Percentiles rank a stretch among this genome's conserved stretches.
Evolutionary conservation across 2,888 invertebrate species (phyloP).

Genomic region (Dysmachus trigonus): DNA sequence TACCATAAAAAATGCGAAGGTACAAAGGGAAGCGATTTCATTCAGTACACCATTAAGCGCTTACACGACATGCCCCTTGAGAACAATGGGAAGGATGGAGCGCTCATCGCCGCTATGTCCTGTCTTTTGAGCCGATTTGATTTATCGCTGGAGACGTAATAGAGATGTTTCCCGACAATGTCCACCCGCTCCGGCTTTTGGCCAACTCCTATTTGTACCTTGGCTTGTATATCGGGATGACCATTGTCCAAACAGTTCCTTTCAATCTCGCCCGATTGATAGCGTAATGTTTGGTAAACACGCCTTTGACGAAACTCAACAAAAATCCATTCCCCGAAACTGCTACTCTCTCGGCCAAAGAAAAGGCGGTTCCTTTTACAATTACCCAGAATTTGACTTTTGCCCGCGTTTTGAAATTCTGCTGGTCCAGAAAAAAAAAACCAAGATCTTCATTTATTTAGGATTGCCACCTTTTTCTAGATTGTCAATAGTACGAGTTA

Average conservation of each 20-base stretch:
- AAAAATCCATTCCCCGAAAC: neutral
- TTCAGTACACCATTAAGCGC: conserved; percentile 42
- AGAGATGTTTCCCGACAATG: conserved; percentile 43
- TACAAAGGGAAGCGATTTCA: conserved; percentile 39
- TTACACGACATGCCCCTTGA: conserved; percentile 46
- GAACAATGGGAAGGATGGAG: conserved; percentile 15
- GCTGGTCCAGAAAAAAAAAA: neutral
- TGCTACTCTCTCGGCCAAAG: neutral
- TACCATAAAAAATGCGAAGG: neutral
- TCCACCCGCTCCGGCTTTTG: conserved; percentile 41
- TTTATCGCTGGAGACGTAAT: conserved; percentile 38
- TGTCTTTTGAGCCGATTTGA: conserved; percentile 28
- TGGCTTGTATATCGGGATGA: conserved; percentile 35
- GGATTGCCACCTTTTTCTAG: neutral
- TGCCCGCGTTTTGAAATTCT: neutral
- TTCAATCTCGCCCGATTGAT: conserved; percentile 33
- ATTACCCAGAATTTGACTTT: neutral
- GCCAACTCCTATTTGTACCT: conserved; percentile 43
- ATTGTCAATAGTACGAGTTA: too few relatives aligned
- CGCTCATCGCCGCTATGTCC: conserved; percentile 13
- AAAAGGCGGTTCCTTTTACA: neutral
- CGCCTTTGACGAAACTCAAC: conserved; percentile 17
- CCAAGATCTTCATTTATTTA: neutral
- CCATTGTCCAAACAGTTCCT: conserved; percentile 8
- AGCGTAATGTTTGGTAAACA: conserved; percentile 41